Base-by-base conservation (phyloP, 2,888 invertebrate genomes). In the Eristalis pertinax region DNA sequence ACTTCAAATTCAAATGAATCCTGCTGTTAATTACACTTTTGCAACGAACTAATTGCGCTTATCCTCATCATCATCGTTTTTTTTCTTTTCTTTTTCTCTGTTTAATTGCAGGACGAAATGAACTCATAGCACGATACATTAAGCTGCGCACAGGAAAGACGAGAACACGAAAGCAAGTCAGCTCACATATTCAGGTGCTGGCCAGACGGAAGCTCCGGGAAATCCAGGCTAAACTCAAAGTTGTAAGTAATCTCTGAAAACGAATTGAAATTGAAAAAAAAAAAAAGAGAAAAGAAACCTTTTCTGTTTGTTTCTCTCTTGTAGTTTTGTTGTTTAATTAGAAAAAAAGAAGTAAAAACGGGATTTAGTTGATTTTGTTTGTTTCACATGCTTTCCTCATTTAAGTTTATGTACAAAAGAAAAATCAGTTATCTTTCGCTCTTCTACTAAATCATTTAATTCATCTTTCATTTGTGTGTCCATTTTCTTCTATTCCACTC, bases 81-180 rank as follows among this genome's bases (percentile, higher is more conserved):
- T 87, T 79, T 68, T 56, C 68, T 76, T 89, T 63, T 81, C 76
- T 89, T 65, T 81, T 80, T 62, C 84, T 88, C 69, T 83, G 72
- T 89, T 89, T 90, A 91, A 90, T 96, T 96, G 76, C 96, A 99
- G 99, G 99, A 93, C 97, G 99, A 91, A 99, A 99, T 95, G 99
- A 99, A 95, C 95, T 99, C 93, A 99, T 99, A 94, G 99, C 99
- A 91, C 96, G 99, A 92, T 99, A 99, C 95, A 99, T 99, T 93
- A 99, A 99, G 95, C 95, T 99, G 93, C 96, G 99, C 92, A 99
- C 99, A 90, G 99, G 99, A 90, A 99, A 99, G 94, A 99, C 99
- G 94, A 96, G 99, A 93, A 99, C 99, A 93, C 95, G 99, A 93
- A 99, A 99, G 94, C 99, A 99, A 95, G 99, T 99, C 92, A 99